Conservation (phyloP, 2,113 vertebrate species). For the Sphyrna mokarran region DNA sequence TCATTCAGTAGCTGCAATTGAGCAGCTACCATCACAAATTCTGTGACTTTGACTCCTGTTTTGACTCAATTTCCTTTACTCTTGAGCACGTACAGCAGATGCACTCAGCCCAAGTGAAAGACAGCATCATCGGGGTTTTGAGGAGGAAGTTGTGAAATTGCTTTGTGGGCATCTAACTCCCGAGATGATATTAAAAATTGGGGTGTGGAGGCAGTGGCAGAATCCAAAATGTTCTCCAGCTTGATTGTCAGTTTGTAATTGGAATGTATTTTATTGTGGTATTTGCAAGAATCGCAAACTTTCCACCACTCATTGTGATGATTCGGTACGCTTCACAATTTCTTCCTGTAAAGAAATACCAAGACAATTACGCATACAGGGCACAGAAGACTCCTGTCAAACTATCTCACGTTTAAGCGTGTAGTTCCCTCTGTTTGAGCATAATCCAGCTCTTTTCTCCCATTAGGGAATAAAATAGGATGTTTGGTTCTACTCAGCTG, state of each 20-base stretch:
- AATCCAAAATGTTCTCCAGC: not conserved
- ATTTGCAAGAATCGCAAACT: not conserved
- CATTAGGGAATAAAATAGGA: not conserved
- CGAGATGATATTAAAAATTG: not conserved
- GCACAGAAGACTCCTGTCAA: not conserved
- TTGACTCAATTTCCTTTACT: not conserved
- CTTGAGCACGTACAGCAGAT: not conserved
- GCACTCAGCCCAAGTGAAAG: not conserved
- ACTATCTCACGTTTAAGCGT: not conserved
- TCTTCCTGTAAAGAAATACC: not conserved
- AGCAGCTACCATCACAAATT: too few species aligned
- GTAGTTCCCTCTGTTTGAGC: not conserved
- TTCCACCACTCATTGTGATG: not conserved
- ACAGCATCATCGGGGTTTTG: not conserved
- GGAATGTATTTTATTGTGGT: not conserved
- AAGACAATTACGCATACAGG: not conserved
- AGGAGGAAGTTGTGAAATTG: not conserved
- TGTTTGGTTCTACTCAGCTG: not conserved
- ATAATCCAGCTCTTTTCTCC: not conserved
- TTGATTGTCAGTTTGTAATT: not conserved
- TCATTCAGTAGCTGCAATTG: not conserved
- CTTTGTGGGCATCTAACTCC: not conserved
- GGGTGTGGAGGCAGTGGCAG: too few species aligned
- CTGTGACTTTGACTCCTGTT: not conserved
- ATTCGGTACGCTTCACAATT: not conserved